Percentiles rank a stretch among this genome's conserved stretches.
Conservation (phyloP, 2,797 vertebrate genomes). For the Myoxocephalus aenaeus region DNA sequence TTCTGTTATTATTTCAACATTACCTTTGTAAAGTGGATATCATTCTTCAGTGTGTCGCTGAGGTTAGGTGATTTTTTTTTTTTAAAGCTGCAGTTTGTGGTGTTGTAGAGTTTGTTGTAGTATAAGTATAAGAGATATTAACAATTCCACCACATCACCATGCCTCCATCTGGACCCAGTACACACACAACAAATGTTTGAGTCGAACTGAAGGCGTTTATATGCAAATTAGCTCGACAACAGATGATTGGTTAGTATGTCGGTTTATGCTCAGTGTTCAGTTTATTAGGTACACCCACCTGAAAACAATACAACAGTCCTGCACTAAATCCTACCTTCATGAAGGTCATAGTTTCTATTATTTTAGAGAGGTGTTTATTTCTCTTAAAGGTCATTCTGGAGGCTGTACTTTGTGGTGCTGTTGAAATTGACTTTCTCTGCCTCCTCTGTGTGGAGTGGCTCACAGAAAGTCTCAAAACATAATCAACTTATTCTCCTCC, state of each 20-base stretch:
- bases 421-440: not conserved
- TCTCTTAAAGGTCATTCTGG: not conserved
- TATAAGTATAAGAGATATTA: slow-evolving; percentile 13
- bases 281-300: not conserved
- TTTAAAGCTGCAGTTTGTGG: not conserved
- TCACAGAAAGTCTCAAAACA: not conserved
- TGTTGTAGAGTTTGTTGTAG: not conserved
- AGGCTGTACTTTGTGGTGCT: not conserved
- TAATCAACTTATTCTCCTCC: not conserved
- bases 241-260: slow-evolving; percentile 17
- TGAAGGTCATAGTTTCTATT: not conserved
- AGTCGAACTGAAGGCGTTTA: slow-evolving; percentile 31
- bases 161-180: slow-evolving; percentile 32
- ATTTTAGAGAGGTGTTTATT: not conserved
- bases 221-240: slow-evolving; percentile 33
- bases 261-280: not conserved
- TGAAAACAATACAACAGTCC: not conserved
- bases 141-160: slow-evolving; percentile 20
- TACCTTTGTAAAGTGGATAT: not conserved
- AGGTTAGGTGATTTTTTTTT: not conserved
- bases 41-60: not conserved
- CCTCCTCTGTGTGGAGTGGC: not conserved
- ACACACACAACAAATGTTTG: slow-evolving; percentile 38
- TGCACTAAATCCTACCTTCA: not conserved
- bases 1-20: not conserved